These are phyloP conservation scores for Ranitomeya variabilis DNA, from an alignment of 2,113 vertebrate species.

Conservation along the genomic window DNA sequence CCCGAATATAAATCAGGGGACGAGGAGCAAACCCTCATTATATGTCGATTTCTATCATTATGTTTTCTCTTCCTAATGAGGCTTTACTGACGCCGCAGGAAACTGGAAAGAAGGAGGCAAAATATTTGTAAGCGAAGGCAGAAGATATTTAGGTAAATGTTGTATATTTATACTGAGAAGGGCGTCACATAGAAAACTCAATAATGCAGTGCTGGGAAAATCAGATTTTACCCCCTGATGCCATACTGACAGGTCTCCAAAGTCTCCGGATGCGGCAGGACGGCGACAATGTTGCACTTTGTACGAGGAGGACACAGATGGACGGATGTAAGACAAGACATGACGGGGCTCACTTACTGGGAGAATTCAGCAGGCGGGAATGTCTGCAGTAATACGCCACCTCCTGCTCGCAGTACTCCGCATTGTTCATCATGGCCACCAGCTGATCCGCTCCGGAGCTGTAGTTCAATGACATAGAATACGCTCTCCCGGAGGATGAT, in stretches of 20 bases:
- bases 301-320: background rate
- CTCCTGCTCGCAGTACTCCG: slow-evolving; percentile 92
- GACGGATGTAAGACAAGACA: background rate
- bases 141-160: background rate
- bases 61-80: too few species aligned
- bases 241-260: too few species aligned
- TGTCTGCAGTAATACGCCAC: slow-evolving; percentile 86
- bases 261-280: too few species aligned
- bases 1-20: too few species aligned
- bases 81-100: background rate
- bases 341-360: slow-evolving; percentile 73
- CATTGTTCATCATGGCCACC: slow-evolving; percentile 79
- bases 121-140: background rate
- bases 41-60: too few species aligned
- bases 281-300: background rate
- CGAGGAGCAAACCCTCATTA: too few species aligned
- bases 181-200: background rate
- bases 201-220: background rate
- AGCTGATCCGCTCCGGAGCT: slow-evolving; percentile 81
- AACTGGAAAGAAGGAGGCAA: background rate
- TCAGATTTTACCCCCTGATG: too few species aligned
- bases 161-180: background rate
- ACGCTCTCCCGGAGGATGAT: slow-evolving; percentile 72
- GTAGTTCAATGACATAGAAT: slow-evolving; percentile 82
- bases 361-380: slow-evolving; percentile 89